These are phyloP conservation scores for Trichogramma pretiosum DNA, from an alignment of 1,140 invertebrate genomes.

Conservation along the genomic window DNA sequence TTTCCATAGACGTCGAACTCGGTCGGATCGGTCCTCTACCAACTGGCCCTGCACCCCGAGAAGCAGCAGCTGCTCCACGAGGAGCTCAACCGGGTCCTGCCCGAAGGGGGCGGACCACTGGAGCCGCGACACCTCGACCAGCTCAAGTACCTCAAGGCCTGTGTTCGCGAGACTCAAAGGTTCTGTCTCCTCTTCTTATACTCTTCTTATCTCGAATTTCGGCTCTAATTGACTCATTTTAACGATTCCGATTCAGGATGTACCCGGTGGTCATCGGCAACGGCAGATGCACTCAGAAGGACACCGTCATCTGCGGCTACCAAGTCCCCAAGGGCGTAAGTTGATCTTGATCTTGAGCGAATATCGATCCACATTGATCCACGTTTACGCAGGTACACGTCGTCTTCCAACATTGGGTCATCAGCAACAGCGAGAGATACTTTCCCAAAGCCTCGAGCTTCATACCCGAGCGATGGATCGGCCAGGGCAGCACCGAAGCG, in stretches of 20 bases:
- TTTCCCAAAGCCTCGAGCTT: conserved; percentile 60
- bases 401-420: conserved; percentile 72
- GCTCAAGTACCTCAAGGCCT: conserved; percentile 73
- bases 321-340: conserved; percentile 80
- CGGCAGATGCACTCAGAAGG: conserved; percentile 67
- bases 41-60: conserved; percentile 64
- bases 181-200: too few relatives aligned
- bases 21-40: conserved; percentile 69
- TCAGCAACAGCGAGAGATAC: conserved; percentile 65
- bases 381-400: conserved; percentile 70
- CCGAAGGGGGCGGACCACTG: conserved; percentile 48
- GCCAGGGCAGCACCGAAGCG: conserved; percentile 41
- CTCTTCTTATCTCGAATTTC: too few relatives aligned
- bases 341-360: too few relatives aligned
- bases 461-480: conserved; percentile 69
- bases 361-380: too few relatives aligned
- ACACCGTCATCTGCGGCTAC: conserved; percentile 72
- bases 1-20: conserved; percentile 64
- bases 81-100: conserved; percentile 59
- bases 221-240: conserved; percentile 21
- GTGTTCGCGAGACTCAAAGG: conserved; percentile 83
- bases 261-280: conserved; percentile 83
- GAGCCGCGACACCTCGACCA: conserved; percentile 58
- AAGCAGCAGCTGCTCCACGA: conserved; percentile 63
- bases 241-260: too few relatives aligned